Base-by-base conservation (phyloP, 2,888 invertebrate species). In the Drosophila kokeensis region DNA sequence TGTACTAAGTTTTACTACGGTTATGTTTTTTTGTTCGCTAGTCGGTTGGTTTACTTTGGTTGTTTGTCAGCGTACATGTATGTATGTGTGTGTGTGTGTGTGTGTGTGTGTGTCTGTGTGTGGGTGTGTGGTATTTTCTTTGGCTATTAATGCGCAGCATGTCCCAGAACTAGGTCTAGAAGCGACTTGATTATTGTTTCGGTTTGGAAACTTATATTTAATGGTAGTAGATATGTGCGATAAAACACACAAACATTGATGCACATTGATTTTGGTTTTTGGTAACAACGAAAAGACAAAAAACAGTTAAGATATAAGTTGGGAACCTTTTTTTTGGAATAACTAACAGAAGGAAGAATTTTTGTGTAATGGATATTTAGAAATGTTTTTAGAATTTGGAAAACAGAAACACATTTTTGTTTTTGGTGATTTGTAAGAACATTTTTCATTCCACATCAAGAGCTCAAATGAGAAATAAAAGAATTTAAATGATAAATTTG, bases 371-470 rank as follows among this genome's bases (percentile, higher is more conserved):
- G 15, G 21, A 36, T 63, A 53, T 27, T 27, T 18, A 21, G 32
- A 57, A 21, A 8, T 27, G 0, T 8, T 36, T 36, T 77, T 53
- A n/a, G 63, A 73, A 59, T 82, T 76, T 72, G 4, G 64, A 49
- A 68, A 77, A 73, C 58, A 73, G 53, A 80, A 72, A 67, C 53
- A 30, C 30, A 54, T 54, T 21, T 67, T 58, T 54, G 38, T 15
- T 68, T 68, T 60, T 36, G 13, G 64, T 55, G 32, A 29, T 64
- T 49, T 60, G 21, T 18, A 67, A 60, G 67, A 59, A 61, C 7
- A 66, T 45, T 73, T 59, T 68, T 83, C 89, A 89, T 87, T 89
- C 85, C 87, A 89, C 86, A 87, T 89, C 82, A 55, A 89, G 87
- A 86, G 66, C 49, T 76, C 78, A 64, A 73, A 71, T 69, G 8